Evolutionary conservation across 2,113 vertebrate genomes (phyloP), one percentile per base, ranked within the genome.

Genomic region (Podarcis muralis): DNA sequence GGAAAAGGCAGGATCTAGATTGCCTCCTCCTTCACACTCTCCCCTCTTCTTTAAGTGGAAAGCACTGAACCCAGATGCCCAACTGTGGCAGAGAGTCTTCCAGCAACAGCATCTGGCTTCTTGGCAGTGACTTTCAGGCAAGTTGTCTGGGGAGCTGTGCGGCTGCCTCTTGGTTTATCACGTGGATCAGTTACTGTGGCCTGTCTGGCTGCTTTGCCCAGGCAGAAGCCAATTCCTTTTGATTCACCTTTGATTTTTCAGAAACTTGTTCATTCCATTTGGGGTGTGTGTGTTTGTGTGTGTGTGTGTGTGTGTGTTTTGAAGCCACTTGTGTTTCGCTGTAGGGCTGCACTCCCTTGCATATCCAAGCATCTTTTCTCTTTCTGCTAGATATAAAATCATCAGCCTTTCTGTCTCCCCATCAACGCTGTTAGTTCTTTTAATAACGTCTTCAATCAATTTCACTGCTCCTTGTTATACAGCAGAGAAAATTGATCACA

Each of bases 91-190:
- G 96, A 96, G 84, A 92, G 90, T 95, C 96, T 96, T 97, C 96
- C 96, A 97, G 96, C 95, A 96, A 96, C 94, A 95, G 97, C 97
- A 97, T 98, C 97, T 97, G 97, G 96, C 95, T 97, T 94, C 93
- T 96, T 97, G 97, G 97, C 97, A 97, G 94, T 86, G 93, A 95
- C 74, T 93, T 95, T 89, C 95, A 89, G 94, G 93, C 92, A 76
- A 92, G 94, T 95, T 96, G 97, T 96, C 96, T 93, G 91, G 96
- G 96, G 96, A 97, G 96, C 90, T 91, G 92, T 95, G 95, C 94
- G 94, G 95, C 97, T 95, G 95, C 96, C 95, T 96, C 95, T 92
- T 90, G 91, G 94, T 96, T 96, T 93, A 95, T 96, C 97, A 97
- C 94, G 92, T 97, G 97, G 87, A 90, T 93, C 90, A 81, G 92